Base-by-base conservation (phyloP, 2,797 vertebrate genomes). In the Pelodytes ibericus region DNA sequence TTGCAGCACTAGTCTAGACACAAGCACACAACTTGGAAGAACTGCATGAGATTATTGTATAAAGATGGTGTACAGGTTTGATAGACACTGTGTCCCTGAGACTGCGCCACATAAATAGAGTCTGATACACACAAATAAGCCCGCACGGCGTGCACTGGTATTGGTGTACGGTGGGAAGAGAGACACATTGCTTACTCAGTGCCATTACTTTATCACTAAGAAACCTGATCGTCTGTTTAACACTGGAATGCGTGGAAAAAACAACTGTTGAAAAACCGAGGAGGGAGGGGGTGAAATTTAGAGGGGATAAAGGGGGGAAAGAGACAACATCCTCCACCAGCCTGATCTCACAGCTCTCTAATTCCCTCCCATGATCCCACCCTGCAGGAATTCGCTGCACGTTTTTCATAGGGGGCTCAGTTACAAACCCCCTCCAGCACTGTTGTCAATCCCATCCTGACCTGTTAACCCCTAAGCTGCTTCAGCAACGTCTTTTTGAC, bases 221-320 rank as follows among this genome's bases (percentile, higher is more conserved):
- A 87, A 89, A 90, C 82, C 72, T 0, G 84, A 89, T 85, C 86
- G 56, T 80, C 82, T 30, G 71, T 81, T 88, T 87, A 88, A 81
- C 80, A 29, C 80, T 86, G 88, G 88, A 90, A 89, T 90, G 88
- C 85, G 25, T 89, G 86, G 84, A 89, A 88, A 89, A 86, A 84
- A 88, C 87, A 88, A 89, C 87, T 87, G 89, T 72, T 49, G 15
- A 81, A 87, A 87, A 82, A 82, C 86, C 87, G 81, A 3, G 33
- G 58, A 56, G 44, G 39, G 75, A 75, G 70, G 69, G 72, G 69
- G 71, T 60, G 71, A 69, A 68, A 53, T 20, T 53, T 53, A 53
- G n/a, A 25, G 66, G 72, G 69, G 73, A 73, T 65, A 66, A 74
- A n/a, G 58, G 66, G 72, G 69, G 63, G 49, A 41, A 56, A 63